Base-by-base conservation (phyloP, 2,797 vertebrate species). In the Rhincodon typus region DNA sequence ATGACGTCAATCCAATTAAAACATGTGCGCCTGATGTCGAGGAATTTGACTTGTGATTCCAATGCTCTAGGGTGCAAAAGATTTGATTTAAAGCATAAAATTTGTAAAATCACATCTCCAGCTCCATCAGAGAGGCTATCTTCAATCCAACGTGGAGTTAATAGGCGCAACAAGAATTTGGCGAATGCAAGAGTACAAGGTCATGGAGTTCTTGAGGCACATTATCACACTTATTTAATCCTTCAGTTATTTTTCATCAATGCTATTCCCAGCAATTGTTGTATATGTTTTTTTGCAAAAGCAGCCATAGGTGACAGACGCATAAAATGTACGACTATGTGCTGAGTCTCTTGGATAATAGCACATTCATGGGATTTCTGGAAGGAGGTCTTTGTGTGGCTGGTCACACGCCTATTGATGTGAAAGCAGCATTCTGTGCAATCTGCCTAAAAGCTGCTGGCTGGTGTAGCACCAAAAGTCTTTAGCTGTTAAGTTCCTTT, bases 381-480 rank as follows among this genome's bases (percentile, higher is more conserved):
- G 96, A 97, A 97, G 97, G 97, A 97, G 96, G 96, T 97, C 97
- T 98, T 98, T 98, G 97, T 98, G 96, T 95, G 82, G 96, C 77
- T 91, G 96, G 97, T 97, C 97, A 97, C 97, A 97, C 97, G 97
- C 97, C 97, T 97, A 97, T 97, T 97, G 97, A 96, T 96, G 97
- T 98, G 97, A 98, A 98, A 98, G 97, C 97, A 96, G 97, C 97
- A 97, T 98, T 98, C 98, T 98, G 97, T 97, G 98, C 97, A 98
- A 97, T 98, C 98, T 98, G 97, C 98, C 97, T 98, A 97, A 98
- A 98, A 98, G 97, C 96, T 27, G 84, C 97, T 97, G 97, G 97
- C 97, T 98, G 98, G 97, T 97, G 96, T 98, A 98, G 98, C 97
- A 98, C 97, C 98, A 97, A 97, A 97, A 98, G 97, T 98, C 97